Evolutionary conservation across 2,888 invertebrate genomes (phyloP).

Genomic region (Ornithoptera alexandrae): DNA sequence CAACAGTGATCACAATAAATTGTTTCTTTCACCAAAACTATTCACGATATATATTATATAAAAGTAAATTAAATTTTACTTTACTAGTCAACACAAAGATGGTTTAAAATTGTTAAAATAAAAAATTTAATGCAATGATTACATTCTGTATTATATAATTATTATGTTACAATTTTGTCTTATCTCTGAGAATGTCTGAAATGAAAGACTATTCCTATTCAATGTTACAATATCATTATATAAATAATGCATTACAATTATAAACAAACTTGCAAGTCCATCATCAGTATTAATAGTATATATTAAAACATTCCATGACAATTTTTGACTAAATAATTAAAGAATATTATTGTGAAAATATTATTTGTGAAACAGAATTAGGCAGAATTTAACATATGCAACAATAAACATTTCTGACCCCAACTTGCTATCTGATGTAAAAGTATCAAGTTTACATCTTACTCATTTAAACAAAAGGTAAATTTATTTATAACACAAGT

Average conservation of each 20-base stretch:
- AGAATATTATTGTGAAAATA: neutral
- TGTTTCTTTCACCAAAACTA: constrained; percentile 8
- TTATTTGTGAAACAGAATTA: neutral
- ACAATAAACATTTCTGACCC: neutral
- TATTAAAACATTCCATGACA: too few relatives aligned
- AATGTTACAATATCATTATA: constrained; percentile 1
- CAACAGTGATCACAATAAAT: constrained; percentile 18
- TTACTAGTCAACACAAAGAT: neutral
- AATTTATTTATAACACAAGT: neutral
- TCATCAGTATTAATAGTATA: neutral
- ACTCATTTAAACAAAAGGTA: neutral
- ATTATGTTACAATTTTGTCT: neutral
- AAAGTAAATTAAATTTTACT: neutral
- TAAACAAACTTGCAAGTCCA: neutral
- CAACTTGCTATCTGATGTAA: neutral
- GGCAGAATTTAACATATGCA: neutral
- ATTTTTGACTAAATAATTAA: neutral
- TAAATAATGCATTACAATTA: neutral
- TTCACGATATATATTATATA: neutral
- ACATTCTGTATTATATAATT: neutral
- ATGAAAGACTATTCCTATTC: constrained; percentile 1
- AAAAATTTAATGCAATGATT: neutral
- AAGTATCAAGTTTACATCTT: neutral
- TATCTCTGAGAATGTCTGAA: constrained; percentile 1
- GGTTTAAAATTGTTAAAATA: neutral